Evolutionary conservation across 2,113 vertebrate genomes (phyloP).

Genomic region (Corythaixoides concolor): DNA sequence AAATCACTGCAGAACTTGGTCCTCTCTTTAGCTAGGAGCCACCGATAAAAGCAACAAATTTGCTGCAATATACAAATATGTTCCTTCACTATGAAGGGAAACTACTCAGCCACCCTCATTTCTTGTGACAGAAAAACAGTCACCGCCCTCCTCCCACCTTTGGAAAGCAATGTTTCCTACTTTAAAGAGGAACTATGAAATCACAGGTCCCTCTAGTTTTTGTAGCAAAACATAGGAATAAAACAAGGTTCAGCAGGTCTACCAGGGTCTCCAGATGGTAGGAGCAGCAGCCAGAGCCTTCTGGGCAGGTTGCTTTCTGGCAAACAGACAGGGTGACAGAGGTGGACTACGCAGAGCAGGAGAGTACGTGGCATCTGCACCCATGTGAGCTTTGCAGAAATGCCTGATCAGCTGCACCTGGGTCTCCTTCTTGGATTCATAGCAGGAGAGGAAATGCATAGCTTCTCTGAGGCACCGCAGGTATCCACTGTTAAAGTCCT

Average conservation of each 20-base stretch:
- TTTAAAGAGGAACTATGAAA: slow-evolving; percentile 33
- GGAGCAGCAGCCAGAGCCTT: neutral
- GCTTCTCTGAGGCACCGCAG: slow-evolving; percentile 82
- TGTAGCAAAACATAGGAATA: neutral
- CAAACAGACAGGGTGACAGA: neutral
- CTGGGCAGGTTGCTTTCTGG: slow-evolving; percentile 59
- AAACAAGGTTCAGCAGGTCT: slow-evolving; percentile 38
- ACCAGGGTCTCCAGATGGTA: slow-evolving; percentile 88
- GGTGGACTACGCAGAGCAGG: neutral
- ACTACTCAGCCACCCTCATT: slow-evolving; percentile 1
- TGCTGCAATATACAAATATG: slow-evolving; percentile 25
- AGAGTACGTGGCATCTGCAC: neutral
- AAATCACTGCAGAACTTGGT: neutral
- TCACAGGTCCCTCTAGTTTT: slow-evolving; percentile 33
- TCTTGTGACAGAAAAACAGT: slow-evolving; percentile 49
- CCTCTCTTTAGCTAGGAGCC: slow-evolving; percentile 25
- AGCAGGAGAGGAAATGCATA: slow-evolving; percentile 76
- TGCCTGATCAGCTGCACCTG: slow-evolving; percentile 64
- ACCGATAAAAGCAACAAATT: slow-evolving; percentile 22
- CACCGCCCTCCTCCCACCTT: neutral
- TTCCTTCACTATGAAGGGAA: slow-evolving; percentile 70
- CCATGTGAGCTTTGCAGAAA: slow-evolving; percentile 64
- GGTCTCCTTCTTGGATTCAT: slow-evolving; percentile 52
- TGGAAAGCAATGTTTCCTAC: slow-evolving; percentile 68
- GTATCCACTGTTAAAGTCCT: slow-evolving; percentile 76